These are phyloP conservation scores for Akabosia matsudoensis DNA, from an alignment of 1,140 invertebrate species.

Conservation along the genomic window DNA sequence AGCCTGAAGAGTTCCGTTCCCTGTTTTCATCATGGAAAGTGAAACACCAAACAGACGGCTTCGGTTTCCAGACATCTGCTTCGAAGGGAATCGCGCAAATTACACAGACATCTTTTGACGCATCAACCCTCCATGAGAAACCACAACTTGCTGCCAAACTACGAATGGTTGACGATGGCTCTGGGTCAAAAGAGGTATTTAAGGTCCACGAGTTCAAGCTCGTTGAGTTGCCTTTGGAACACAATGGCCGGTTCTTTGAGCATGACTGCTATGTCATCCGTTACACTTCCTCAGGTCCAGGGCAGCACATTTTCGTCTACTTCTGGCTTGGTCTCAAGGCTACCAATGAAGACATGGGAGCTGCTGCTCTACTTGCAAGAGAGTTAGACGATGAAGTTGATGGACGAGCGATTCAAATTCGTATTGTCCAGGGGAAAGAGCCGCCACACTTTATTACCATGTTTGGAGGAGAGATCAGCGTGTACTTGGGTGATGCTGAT, in stretches of 20 bases:
- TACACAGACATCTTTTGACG: conserved; percentile 66
- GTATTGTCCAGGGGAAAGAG: conserved; percentile 82
- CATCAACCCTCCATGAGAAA: conserved; percentile 62
- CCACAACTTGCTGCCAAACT: conserved; percentile 65
- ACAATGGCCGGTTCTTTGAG: conserved; percentile 74
- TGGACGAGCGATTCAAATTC: conserved; percentile 64
- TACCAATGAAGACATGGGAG: conserved; percentile 62
- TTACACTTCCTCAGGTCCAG: conserved; percentile 65
- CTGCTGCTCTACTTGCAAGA: conserved; percentile 61
- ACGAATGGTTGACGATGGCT: conserved; percentile 85
- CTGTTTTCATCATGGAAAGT: conserved; percentile 74
- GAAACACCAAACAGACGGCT: conserved; percentile 49
- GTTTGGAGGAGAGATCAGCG: conserved; percentile 77
- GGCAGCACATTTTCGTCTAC: conserved; percentile 61
- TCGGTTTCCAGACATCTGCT: conserved; percentile 50
- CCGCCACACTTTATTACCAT: conserved; percentile 85
- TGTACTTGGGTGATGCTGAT: conserved; percentile 44
- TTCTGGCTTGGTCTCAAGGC: conserved; percentile 68
- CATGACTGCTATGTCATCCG: conserved; percentile 82
- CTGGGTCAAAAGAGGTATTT: conserved; percentile 74
- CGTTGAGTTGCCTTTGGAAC: conserved; percentile 62
- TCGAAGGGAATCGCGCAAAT: conserved; percentile 54
- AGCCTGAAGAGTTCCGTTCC: conserved; percentile 80
- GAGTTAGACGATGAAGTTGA: conserved; percentile 63
- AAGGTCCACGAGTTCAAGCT: conserved; percentile 58